phyloP scores from a whole-genome alignment of 1,140 invertebrate genomes.

The Lineus longissimus region DNA sequence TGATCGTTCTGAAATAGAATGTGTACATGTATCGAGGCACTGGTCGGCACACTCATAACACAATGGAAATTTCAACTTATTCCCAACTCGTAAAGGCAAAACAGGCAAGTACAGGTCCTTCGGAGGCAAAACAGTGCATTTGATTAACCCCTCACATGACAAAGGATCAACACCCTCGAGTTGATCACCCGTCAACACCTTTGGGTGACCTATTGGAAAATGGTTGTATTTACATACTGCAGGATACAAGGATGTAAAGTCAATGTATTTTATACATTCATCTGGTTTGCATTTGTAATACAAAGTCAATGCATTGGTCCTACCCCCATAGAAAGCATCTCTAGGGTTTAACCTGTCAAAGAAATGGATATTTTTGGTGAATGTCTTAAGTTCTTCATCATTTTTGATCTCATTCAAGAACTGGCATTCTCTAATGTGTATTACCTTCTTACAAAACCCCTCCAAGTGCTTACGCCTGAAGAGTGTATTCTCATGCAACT shows the following conservation, averaged over 20 bases:
- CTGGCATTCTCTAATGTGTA: constrained; percentile 28
- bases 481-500: constrained; percentile 17
- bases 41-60: constrained; percentile 24
- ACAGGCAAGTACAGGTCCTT: not conserved
- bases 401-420: constrained; percentile 17
- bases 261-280: constrained; percentile 47
- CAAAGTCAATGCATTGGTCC: constrained; percentile 39
- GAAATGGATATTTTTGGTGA: constrained; percentile 16
- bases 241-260: constrained; percentile 47
- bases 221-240: constrained; percentile 14
- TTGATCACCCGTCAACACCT: constrained; percentile 35
- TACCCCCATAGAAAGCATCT: constrained; percentile 46
- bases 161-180: constrained; percentile 21
- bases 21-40: constrained; percentile 18
- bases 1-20: constrained; percentile 30
- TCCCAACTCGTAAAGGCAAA: not conserved
- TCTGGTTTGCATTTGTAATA: constrained; percentile 26
- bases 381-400: constrained; percentile 6
- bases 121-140: constrained; percentile 9
- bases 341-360: constrained; percentile 21
- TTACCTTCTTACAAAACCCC: constrained; percentile 13
- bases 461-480: constrained; percentile 14
- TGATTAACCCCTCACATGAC: constrained; percentile 31
- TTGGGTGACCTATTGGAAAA: constrained; percentile 48
- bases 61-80: constrained; percentile 27